Evolutionary conservation across 2,888 invertebrate species (phyloP).

Genomic region (Notodromas monacha): DNA sequence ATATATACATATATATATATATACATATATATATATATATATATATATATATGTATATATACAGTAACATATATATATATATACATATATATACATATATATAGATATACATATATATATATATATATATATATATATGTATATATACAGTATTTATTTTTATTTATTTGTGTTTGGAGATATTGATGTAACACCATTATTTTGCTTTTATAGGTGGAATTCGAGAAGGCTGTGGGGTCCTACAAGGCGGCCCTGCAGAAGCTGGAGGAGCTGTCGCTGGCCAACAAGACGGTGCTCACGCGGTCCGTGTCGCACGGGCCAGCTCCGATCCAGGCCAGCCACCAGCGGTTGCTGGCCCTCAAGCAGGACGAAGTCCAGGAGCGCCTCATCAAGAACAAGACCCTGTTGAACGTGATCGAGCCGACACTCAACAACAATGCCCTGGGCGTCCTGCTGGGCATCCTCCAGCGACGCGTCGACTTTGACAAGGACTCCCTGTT

Average conservation of each 20-base stretch:
- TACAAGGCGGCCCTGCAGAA: constrained; percentile 59
- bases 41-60: no score
- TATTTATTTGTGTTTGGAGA: not conserved
- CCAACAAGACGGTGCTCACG: constrained; percentile 12
- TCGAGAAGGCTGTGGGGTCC: constrained; percentile 46
- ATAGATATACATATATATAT: no score
- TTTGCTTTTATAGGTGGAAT: constrained; percentile 23
- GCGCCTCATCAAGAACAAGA: constrained; percentile 63
- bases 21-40: no score
- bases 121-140: constrained; percentile 6
- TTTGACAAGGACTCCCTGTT: constrained; percentile 58
- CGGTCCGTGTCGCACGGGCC: constrained; percentile 19
- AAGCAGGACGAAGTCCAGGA: constrained; percentile 57
- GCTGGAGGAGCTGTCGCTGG: constrained; percentile 25
- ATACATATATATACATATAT: no score
- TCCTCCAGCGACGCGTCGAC: constrained; percentile 42
- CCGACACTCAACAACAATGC: constrained; percentile 47
- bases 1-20: no score
- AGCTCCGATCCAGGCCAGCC: constrained; percentile 50
- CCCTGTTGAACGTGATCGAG: constrained; percentile 30
- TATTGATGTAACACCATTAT: constrained; percentile 13
- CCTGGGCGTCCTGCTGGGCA: constrained; percentile 33
- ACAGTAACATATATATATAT: no score
- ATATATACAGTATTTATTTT: no score
- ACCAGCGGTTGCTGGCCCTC: constrained; percentile 53